Conservation (phyloP, 2,888 invertebrate genomes). For the Pammene fasciana region DNA sequence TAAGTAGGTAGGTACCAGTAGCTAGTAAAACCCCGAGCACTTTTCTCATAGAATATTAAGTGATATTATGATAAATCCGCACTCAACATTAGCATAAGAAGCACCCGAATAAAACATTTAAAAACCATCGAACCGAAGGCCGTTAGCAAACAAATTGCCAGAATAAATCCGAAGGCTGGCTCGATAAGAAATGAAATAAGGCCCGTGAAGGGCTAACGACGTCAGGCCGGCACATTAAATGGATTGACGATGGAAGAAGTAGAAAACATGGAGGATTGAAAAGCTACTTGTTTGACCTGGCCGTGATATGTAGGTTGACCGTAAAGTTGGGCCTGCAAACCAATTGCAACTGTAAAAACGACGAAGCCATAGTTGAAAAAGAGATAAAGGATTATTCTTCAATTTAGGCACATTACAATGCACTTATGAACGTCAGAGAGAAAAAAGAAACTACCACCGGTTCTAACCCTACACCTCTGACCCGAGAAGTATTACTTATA, state of each 20-base stretch:
- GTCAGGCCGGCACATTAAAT: conserved; percentile 52
- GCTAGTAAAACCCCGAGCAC: background rate
- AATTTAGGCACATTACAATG: too few species aligned
- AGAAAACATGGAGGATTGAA: conserved; percentile 58
- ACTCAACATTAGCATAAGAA: conserved; percentile 19
- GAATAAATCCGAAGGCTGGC: conserved; percentile 26
- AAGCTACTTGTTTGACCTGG: conserved; percentile 55
- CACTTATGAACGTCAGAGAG: too few species aligned
- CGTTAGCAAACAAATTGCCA: conserved; percentile 28
- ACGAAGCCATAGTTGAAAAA: too few species aligned
- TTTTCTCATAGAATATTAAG: conserved; percentile 3
- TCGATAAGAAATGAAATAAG: conserved; percentile 38
- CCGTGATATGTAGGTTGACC: conserved; percentile 50
- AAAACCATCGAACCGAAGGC: conserved; percentile 24
- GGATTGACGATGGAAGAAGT: conserved; percentile 53
- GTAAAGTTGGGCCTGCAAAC: background rate
- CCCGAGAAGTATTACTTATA: too few species aligned
- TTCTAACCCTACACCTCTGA: too few species aligned
- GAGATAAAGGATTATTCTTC: too few species aligned
- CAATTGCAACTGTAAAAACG: background rate
- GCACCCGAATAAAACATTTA: conserved; percentile 23
- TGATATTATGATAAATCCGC: conserved; percentile 25
- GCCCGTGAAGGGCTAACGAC: conserved; percentile 48
- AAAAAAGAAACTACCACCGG: too few species aligned
- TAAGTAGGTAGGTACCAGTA: background rate